Conservation (phyloP, 1,140 invertebrate genomes). For the Stratiolaelaps scimitus region DNA sequence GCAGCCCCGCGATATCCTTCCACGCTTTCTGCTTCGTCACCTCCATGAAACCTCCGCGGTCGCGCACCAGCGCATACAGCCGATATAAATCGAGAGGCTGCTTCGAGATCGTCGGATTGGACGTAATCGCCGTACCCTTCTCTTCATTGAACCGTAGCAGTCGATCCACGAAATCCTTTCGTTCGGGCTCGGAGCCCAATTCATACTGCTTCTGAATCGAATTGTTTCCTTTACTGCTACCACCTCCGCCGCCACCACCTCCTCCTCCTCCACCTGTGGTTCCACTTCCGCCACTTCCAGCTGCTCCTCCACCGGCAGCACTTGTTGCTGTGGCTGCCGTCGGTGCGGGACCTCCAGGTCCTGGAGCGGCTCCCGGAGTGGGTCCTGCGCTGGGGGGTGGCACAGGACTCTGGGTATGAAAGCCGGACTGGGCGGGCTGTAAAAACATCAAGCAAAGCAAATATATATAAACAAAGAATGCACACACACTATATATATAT, state of each 20-base stretch:
- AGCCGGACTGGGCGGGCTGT: too few species aligned
- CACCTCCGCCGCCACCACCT: too few species aligned
- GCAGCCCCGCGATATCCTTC: constrained; percentile 86
- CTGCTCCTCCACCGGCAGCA: not conserved
- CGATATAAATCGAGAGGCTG: constrained; percentile 93
- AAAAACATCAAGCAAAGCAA: too few species aligned
- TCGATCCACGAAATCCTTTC: constrained; percentile 77
- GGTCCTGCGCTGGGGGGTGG: too few species aligned
- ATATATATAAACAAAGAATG: too few species aligned
- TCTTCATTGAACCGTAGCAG: constrained; percentile 87
- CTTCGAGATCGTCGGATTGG: constrained; percentile 93
- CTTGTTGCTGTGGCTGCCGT: too few species aligned
- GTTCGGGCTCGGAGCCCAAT: constrained; percentile 86
- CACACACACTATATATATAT: too few species aligned
- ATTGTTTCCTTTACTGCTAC: constrained; percentile 2
- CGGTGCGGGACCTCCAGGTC: too few species aligned
- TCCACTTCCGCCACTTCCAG: too few species aligned
- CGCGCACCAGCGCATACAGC: constrained; percentile 84
- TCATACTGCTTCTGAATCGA: constrained; percentile 65
- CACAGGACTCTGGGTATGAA: too few species aligned
- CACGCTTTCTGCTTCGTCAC: constrained; percentile 95
- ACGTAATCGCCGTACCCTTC: constrained; percentile 72
- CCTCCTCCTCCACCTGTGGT: not conserved
- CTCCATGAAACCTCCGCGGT: constrained; percentile 91
- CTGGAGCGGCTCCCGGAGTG: too few species aligned